These are phyloP conservation scores for Drosophila ambigua DNA, from an alignment of 1,140 invertebrate genomes.

Conservation along the genomic window DNA sequence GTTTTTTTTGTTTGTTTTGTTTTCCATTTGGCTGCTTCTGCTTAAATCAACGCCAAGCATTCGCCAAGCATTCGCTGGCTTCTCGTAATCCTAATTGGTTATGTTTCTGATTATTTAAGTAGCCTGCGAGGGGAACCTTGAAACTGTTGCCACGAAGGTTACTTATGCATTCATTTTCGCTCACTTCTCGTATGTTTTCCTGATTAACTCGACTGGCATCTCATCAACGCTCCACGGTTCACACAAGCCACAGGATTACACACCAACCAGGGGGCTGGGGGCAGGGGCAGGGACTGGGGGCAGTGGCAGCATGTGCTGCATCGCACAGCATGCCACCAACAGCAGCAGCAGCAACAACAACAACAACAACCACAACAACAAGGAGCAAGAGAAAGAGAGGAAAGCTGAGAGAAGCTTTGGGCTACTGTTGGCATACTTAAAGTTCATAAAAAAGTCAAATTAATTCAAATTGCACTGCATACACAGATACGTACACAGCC, in stretches of 20 bases:
- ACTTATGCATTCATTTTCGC: constrained; percentile 21
- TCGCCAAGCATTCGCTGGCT: constrained; percentile 1
- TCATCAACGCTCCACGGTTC: constrained; percentile 39
- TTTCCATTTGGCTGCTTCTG: background rate
- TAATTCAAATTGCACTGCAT: constrained; percentile 79
- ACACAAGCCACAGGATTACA: constrained; percentile 29
- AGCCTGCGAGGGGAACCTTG: background rate
- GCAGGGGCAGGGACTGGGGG: too few species aligned
- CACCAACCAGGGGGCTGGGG: too few species aligned
- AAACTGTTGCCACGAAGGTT: constrained; percentile 22
- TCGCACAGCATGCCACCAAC: constrained; percentile 48
- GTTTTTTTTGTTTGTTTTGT: background rate
- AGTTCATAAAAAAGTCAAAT: constrained; percentile 79
- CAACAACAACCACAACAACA: constrained; percentile 21
- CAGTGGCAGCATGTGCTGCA: too few species aligned
- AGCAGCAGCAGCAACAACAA: constrained; percentile 17
- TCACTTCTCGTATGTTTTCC: constrained; percentile 32
- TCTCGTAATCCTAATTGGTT: constrained; percentile 38
- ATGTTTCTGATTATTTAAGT: constrained; percentile 46
- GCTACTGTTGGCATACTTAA: constrained; percentile 75
- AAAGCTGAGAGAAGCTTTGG: constrained; percentile 58
- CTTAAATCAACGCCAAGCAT: constrained; percentile 3
- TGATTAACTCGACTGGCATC: constrained; percentile 59
- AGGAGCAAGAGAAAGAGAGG: constrained; percentile 21
- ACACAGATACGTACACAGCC: constrained; percentile 35